Percentiles rank a stretch among this genome's conserved stretches.
Evolutionary conservation across 2,888 invertebrate species (phyloP).

Genomic region (Oxystoma pomonae): DNA sequence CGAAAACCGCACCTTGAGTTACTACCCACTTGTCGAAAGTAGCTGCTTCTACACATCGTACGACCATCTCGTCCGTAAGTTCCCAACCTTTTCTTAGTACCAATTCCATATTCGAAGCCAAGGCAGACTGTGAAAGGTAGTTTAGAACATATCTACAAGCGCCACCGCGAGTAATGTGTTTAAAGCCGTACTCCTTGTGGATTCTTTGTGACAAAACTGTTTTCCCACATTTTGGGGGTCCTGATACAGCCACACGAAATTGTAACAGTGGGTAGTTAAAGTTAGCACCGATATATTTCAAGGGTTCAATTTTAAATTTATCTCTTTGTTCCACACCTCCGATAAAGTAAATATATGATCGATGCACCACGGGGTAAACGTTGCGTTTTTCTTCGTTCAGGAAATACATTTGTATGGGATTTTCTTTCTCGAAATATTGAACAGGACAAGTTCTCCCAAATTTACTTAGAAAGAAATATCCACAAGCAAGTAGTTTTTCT

Average conservation of each 20-base stretch:
- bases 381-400: slow-evolving; percentile 45
- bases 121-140: slow-evolving; percentile 51
- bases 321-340: slow-evolving; percentile 48
- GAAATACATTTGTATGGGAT: slow-evolving; percentile 52
- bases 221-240: slow-evolving; percentile 62
- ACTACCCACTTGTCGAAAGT: slow-evolving; percentile 49
- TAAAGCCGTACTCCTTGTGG: slow-evolving; percentile 51
- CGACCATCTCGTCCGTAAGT: slow-evolving; percentile 48
- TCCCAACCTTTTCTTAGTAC: slow-evolving; percentile 48
- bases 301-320: slow-evolving; percentile 54
- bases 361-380: slow-evolving; percentile 55
- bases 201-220: slow-evolving; percentile 55
- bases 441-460: slow-evolving; percentile 65
- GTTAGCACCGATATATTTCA: slow-evolving; percentile 52
- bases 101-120: slow-evolving; percentile 47
- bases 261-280: slow-evolving; percentile 50
- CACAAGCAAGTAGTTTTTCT: slow-evolving; percentile 54
- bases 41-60: slow-evolving; percentile 53
- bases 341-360: slow-evolving; percentile 58
- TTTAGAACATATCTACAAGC: slow-evolving; percentile 52
- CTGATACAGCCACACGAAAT: slow-evolving; percentile 54
- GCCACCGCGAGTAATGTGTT: slow-evolving; percentile 53
- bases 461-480: slow-evolving; percentile 60
- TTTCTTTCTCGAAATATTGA: slow-evolving; percentile 51
- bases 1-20: slow-evolving; percentile 58